These are phyloP conservation scores for Adelges cooleyi DNA, from an alignment of 1,140 invertebrate species.

Conservation along the genomic window DNA sequence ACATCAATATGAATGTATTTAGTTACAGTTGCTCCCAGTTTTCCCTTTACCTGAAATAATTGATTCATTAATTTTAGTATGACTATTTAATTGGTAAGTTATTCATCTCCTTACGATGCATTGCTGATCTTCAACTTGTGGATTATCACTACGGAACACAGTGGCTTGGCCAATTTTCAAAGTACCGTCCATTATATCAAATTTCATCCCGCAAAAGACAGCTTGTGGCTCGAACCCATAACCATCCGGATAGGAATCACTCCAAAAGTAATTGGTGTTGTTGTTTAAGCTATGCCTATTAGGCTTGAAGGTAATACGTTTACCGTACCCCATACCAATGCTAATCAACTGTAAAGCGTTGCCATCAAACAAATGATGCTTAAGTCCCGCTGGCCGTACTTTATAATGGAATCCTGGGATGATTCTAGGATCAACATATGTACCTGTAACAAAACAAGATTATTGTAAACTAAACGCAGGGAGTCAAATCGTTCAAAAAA, in stretches of 20 bases:
- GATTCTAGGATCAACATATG: slow-evolving; percentile 60
- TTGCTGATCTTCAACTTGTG: slow-evolving; percentile 49
- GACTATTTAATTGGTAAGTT: background rate
- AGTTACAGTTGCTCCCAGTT: slow-evolving; percentile 42
- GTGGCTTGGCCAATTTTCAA: slow-evolving; percentile 48
- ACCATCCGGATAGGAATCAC: slow-evolving; percentile 62
- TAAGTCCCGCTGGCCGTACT: slow-evolving; percentile 50
- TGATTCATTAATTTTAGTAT: background rate
- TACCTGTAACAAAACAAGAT: slow-evolving; percentile 42
- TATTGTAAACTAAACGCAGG: background rate
- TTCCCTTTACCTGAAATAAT: slow-evolving; percentile 34
- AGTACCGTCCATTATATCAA: slow-evolving; percentile 47
- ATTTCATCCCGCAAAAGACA: slow-evolving; percentile 51
- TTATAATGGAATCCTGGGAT: slow-evolving; percentile 60
- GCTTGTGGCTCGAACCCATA: slow-evolving; percentile 56
- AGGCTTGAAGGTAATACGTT: slow-evolving; percentile 59
- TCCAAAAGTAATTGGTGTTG: slow-evolving; percentile 62
- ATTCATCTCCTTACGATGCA: slow-evolving; percentile 40
- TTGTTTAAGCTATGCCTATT: slow-evolving; percentile 47
- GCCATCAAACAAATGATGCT: slow-evolving; percentile 49
- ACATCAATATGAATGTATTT: slow-evolving; percentile 54
- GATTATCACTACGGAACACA: slow-evolving; percentile 51
- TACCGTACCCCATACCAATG: slow-evolving; percentile 65
- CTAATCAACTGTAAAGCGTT: slow-evolving; percentile 49
- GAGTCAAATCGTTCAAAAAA: too few species aligned